Evolutionary conservation across 1,140 invertebrate genomes (phyloP), one percentile per base, ranked within the genome.

Genomic region (Nixonia krombeini): DNA sequence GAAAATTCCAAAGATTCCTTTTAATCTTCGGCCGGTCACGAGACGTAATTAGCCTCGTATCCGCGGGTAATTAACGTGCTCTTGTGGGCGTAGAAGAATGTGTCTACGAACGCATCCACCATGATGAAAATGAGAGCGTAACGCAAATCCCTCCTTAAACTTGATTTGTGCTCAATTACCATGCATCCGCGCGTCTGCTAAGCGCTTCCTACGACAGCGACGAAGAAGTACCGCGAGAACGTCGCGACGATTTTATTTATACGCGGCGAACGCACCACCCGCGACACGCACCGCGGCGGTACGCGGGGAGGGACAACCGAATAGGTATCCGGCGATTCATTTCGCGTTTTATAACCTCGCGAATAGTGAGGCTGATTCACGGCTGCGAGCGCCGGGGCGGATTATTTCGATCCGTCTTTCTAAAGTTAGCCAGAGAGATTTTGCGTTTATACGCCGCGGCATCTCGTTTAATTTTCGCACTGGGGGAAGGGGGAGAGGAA

Each of bases 131-230:
- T 37, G 71, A 61, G 59, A 65, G 63, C 70, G 67, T 46, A 75
- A 74, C 72, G 74, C 72, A 58, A 73, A 73, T 74, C 57, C 64
- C 78, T 77, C 72, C 77, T 80, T 80, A 80, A 80, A 84, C 76
- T 82, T 85, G 84, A 85, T 85, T 85, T 85, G 83, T 85, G 84
- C 74, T 83, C 84, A 85, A 85, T 85, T 85, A 85, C 76, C 76
- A 72, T 53, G 72, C 61, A 74, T 75, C 70, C 72, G 65, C 73
- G 70, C 68, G 68, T 76, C 69, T 63, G 59, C 70, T 70, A 67
- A 61, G 45, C 61, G 57, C 62, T 70, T 72, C 71, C 61, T 62
- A 69, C 72, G 64, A 67, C 62, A 68, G 57, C 70, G 50, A 59
- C 66, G 67, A 66, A 64, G 70, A 71, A 72, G 46, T 53, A 66